These are phyloP conservation scores for Pseudomyrmex gracilis DNA, from an alignment of 1,140 invertebrate genomes.

Conservation along the genomic window DNA sequence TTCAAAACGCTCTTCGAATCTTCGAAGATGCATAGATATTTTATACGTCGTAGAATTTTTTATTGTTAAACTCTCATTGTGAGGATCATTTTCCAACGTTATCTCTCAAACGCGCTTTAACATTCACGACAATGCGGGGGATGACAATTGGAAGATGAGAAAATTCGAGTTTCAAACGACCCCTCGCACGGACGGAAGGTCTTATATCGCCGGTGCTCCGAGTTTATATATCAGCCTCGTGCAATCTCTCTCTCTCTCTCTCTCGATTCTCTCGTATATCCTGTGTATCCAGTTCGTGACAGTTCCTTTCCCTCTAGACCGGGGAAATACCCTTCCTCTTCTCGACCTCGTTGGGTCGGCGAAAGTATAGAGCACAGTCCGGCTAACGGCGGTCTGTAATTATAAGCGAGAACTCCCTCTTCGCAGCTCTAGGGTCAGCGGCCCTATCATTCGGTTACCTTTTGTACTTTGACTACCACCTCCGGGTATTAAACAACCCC, in stretches of 20 bases:
- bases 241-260: background rate
- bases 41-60: background rate
- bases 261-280: conserved; percentile 6
- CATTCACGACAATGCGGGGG: too few relatives aligned
- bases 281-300: conserved; percentile 28
- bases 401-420: conserved; percentile 64
- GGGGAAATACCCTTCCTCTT: conserved; percentile 29
- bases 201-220: conserved; percentile 3
- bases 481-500: background rate
- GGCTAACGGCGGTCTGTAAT: conserved; percentile 66
- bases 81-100: too few relatives aligned
- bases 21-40: too few relatives aligned
- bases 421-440: background rate
- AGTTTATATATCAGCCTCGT: conserved; percentile 2
- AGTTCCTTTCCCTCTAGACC: conserved; percentile 21
- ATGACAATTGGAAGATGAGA: too few relatives aligned
- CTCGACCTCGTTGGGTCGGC: background rate
- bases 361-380: conserved; percentile 67
- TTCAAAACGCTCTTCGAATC: too few relatives aligned
- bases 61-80: background rate
- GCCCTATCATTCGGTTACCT: conserved; percentile 73
- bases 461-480: conserved; percentile 62
- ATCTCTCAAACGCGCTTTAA: too few relatives aligned
- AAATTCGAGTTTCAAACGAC: too few relatives aligned
- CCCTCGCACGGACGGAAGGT: background rate